A percentile compares a stretch with the other conserved stretches of the same genome.
Evolutionary conservation across 2,797 vertebrate genomes (phyloP).

Genomic region (Anguilla pacifica): DNA sequence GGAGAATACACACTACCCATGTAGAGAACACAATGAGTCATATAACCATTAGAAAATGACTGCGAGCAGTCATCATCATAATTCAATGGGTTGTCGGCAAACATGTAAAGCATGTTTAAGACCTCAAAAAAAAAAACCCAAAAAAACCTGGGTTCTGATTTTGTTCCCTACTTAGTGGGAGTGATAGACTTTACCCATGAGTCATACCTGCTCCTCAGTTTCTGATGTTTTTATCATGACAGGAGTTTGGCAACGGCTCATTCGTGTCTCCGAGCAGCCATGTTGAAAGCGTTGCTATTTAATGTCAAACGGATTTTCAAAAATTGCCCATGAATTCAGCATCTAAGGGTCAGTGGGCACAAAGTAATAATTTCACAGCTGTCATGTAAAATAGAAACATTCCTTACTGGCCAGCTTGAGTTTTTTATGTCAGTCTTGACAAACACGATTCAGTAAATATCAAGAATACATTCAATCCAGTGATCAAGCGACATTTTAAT

Average conservation of each 20-base stretch:
- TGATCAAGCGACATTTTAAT: not conserved
- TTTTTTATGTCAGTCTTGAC: not conserved
- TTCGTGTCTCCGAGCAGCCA: not conserved
- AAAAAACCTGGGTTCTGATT: not conserved
- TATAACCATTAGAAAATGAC: not conserved
- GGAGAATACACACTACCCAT: not conserved
- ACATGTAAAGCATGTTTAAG: constrained; percentile 4
- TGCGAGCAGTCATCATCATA: not conserved
- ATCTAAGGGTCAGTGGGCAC: not conserved
- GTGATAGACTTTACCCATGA: not conserved
- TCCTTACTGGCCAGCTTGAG: not conserved
- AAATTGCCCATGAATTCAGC: not conserved
- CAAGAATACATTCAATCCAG: not conserved
- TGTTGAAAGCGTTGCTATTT: not conserved
- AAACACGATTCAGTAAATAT: not conserved
- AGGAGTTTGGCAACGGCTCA: not conserved
- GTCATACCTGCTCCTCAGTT: not conserved
- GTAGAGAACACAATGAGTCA: not conserved
- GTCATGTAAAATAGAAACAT: not conserved
- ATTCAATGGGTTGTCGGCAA: not conserved
- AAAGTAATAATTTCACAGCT: not conserved
- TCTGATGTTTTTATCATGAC: not conserved
- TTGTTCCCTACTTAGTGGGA: not conserved
- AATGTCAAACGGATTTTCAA: not conserved
- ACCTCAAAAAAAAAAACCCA: too few species aligned